Conservation (phyloP, 2,113 vertebrate species). For the Arothron firmamentum region DNA sequence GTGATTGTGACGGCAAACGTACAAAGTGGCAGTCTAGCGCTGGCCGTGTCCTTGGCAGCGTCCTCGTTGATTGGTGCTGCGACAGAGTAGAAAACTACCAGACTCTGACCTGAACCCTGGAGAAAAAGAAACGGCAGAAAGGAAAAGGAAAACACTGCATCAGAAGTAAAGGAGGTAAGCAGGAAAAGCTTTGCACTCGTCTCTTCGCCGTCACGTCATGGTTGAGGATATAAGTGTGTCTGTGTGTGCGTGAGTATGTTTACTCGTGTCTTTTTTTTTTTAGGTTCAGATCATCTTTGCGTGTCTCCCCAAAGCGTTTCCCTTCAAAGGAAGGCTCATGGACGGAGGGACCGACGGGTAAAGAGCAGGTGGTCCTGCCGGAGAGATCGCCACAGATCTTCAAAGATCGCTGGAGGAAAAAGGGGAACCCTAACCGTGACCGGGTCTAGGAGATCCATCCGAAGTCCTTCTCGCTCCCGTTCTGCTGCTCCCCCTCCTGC, state of each 20-base stretch:
- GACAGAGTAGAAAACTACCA: conserved; percentile 53
- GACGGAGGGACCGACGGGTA: conserved; percentile 48
- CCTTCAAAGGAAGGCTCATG: conserved; percentile 56
- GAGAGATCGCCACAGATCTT: conserved; percentile 55
- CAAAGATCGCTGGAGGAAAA: conserved; percentile 34
- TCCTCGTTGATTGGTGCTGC: conserved; percentile 48
- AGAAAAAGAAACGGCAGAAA: conserved; percentile 45
- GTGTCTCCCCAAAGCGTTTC: conserved; percentile 55
- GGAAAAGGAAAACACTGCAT: conserved; percentile 60
- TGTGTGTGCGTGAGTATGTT: conserved; percentile 30
- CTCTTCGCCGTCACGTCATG: conserved; percentile 51
- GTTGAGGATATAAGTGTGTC: conserved; percentile 30
- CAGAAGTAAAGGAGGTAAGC: conserved; percentile 69
- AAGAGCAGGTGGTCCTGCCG: conserved; percentile 56
- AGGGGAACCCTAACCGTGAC: neutral
- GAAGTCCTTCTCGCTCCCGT: conserved; percentile 89
- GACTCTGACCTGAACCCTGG: conserved; percentile 57
- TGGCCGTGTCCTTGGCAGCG: conserved; percentile 49
- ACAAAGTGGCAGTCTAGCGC: conserved; percentile 48
- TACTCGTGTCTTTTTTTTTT: conserved; percentile 23
- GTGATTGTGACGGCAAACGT: conserved; percentile 65
- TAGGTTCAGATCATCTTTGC: conserved; percentile 59
- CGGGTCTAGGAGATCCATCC: conserved; percentile 89
- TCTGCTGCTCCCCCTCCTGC: conserved; percentile 80
- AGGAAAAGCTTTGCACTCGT: conserved; percentile 56